These are phyloP conservation scores for Phocoena sinus DNA, from an alignment of 2,113 vertebrate genomes.

Conservation along the genomic window DNA sequence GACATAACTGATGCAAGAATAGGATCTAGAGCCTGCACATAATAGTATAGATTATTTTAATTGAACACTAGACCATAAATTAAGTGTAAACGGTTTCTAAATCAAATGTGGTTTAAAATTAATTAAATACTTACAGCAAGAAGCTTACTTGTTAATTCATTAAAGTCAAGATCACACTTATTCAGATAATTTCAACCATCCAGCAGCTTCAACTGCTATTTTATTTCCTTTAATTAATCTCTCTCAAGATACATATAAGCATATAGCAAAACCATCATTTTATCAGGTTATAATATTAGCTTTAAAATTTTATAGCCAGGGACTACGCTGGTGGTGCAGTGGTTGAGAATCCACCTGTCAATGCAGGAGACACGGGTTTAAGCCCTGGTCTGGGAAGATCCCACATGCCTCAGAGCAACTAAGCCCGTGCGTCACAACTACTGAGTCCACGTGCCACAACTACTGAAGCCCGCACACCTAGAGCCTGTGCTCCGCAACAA, in stretches of 20 bases:
- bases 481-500: no score
- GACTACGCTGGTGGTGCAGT: no score
- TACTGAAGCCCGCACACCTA: no score
- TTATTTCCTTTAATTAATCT: constrained; percentile 41
- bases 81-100: constrained; percentile 33
- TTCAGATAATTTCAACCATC: constrained; percentile 39
- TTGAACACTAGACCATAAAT: constrained; percentile 24
- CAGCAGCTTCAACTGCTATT: constrained; percentile 31
- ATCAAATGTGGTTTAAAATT: constrained; percentile 50
- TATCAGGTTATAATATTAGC: background rate
- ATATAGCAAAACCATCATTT: constrained; percentile 9
- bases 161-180: constrained; percentile 39
- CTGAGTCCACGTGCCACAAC: no score
- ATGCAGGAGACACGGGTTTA: no score
- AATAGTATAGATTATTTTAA: background rate
- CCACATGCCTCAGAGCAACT: no score
- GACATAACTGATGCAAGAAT: background rate
- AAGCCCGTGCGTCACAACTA: no score
- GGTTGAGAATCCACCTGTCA: no score
- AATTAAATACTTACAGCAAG: constrained; percentile 35
- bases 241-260: constrained; percentile 9
- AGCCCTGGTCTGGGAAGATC: no score
- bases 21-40: background rate
- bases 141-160: constrained; percentile 41
- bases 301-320: constrained; percentile 1